Percentiles rank a stretch among this genome's conserved stretches.
Conservation (phyloP, 2,113 vertebrate species). For the Oryzias melastigma region DNA sequence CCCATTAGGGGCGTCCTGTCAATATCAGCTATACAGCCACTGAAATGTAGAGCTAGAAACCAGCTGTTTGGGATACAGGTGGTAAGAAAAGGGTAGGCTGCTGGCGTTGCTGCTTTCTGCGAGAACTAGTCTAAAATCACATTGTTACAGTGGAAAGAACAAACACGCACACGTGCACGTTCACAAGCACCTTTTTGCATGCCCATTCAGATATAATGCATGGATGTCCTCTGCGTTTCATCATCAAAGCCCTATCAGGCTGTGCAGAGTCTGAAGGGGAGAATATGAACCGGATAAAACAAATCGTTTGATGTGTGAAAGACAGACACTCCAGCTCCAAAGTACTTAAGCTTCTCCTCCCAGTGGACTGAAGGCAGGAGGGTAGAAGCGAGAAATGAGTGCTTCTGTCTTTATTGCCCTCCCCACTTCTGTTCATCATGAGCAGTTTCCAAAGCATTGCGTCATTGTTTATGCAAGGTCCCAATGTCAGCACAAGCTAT, state of each 20-base stretch:
- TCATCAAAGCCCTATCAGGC: slow-evolving; percentile 80
- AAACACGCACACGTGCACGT: slow-evolving; percentile 20
- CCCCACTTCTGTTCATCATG: slow-evolving; percentile 50
- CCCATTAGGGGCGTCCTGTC: background rate
- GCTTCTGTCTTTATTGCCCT: slow-evolving; percentile 53
- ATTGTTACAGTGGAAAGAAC: slow-evolving; percentile 52
- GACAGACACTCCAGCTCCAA: slow-evolving; percentile 79
- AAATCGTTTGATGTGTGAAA: slow-evolving; percentile 84
- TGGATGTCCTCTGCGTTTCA: slow-evolving; percentile 82
- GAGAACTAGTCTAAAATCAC: slow-evolving; percentile 48
- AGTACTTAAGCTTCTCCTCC: slow-evolving; percentile 81
- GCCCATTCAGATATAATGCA: slow-evolving; percentile 72
- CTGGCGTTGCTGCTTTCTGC: slow-evolving; percentile 44
- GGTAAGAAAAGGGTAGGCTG: slow-evolving; percentile 31
- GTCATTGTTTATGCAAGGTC: slow-evolving; percentile 76
- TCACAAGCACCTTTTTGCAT: slow-evolving; percentile 56
- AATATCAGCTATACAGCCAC: background rate
- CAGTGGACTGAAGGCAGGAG: slow-evolving; percentile 68
- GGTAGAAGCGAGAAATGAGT: slow-evolving; percentile 51
- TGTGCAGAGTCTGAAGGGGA: slow-evolving; percentile 73
- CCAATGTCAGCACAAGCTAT: slow-evolving; percentile 56
- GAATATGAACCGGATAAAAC: slow-evolving; percentile 82
- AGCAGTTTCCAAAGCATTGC: slow-evolving; percentile 74
- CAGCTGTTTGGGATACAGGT: slow-evolving; percentile 43
- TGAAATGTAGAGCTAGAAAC: slow-evolving; percentile 18